phyloP scores from a whole-genome alignment of 2,113 vertebrate genomes.

The Urocolius indicus region DNA sequence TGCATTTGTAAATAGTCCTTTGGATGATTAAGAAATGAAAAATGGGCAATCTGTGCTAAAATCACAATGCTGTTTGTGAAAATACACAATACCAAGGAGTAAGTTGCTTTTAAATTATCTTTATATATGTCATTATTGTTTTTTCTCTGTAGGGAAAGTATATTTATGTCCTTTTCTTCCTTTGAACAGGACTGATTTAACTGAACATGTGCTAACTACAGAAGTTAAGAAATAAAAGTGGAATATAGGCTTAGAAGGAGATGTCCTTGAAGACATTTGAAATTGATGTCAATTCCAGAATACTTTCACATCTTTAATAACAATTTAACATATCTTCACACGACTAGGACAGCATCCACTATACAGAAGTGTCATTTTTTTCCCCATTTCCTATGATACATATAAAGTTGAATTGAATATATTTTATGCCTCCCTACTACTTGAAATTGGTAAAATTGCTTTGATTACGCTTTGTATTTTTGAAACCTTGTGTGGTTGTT shows the following conservation, averaged over 20 bases:
- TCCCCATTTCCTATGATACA: not conserved
- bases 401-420: not conserved
- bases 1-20: not conserved
- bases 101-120: not conserved
- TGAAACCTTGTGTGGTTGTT: not conserved
- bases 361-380: not conserved
- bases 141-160: not conserved
- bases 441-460: not conserved
- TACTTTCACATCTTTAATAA: not conserved
- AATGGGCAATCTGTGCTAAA: not conserved
- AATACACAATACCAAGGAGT: not conserved
- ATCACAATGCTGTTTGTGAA: not conserved
- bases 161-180: not conserved
- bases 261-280: not conserved
- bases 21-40: not conserved
- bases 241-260: not conserved
- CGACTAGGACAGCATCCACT: not conserved
- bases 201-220: not conserved
- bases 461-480: not conserved
- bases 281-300: not conserved
- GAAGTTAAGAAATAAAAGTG: not conserved
- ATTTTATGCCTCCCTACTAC: not conserved
- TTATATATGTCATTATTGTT: not conserved
- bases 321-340: not conserved
- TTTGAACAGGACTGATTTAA: not conserved